Percentiles rank a stretch among this genome's conserved stretches.
Evolutionary conservation across 1,140 invertebrate species (phyloP).

Genomic region (Idris sp.): DNA sequence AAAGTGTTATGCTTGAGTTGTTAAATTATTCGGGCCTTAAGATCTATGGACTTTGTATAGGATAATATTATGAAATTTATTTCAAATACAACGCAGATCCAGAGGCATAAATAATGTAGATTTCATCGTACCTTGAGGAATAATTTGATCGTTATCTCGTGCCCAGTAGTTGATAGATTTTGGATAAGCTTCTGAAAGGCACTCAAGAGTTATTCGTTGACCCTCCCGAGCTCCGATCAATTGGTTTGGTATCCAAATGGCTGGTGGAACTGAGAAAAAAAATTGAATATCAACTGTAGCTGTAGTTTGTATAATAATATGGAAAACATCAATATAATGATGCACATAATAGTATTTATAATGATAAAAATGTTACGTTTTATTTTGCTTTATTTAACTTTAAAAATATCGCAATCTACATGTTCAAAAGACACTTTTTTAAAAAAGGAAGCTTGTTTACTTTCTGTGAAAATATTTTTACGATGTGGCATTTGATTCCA

Average conservation of each 20-base stretch:
- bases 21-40: too few relatives aligned
- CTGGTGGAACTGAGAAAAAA: conserved; percentile 85
- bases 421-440: too few relatives aligned
- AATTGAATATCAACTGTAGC: conserved; percentile 10
- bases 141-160: conserved; percentile 82
- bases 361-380: too few relatives aligned
- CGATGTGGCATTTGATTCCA: too few relatives aligned
- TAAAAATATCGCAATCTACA: too few relatives aligned
- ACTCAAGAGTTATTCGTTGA: conserved; percentile 86
- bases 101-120: conserved; percentile 34
- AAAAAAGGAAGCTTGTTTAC: too few relatives aligned
- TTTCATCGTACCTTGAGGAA: conserved; percentile 85
- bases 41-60: neutral
- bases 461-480: too few relatives aligned
- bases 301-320: neutral
- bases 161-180: conserved; percentile 93
- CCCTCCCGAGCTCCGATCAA: conserved; percentile 86
- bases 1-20: too few relatives aligned
- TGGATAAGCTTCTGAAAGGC: conserved; percentile 90
- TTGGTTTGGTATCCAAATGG: conserved; percentile 83
- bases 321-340: neutral
- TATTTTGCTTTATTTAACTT: too few relatives aligned
- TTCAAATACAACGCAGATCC: neutral
- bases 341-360: too few relatives aligned
- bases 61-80: conserved; percentile 31